A percentile compares a stretch with the other conserved stretches of the same genome.
phyloP scores from a whole-genome alignment of 2,888 invertebrate genomes.

The Salpingus planirostris region DNA sequence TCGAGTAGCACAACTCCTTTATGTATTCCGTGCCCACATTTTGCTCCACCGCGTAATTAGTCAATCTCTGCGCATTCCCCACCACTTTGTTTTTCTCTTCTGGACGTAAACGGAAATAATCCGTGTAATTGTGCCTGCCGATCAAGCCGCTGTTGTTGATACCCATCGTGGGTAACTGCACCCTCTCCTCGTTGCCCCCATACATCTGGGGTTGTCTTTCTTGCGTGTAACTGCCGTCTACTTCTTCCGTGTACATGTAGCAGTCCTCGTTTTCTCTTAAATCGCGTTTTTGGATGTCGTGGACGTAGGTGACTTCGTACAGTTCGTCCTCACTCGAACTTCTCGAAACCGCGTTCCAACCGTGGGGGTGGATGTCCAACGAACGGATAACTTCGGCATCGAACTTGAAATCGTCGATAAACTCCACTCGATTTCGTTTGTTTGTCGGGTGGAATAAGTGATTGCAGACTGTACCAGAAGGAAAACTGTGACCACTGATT shows the following conservation, averaged over 20 bases:
- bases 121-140: constrained; percentile 26
- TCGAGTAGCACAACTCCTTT: constrained; percentile 85
- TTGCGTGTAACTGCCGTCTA: no score
- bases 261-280: constrained; percentile 39
- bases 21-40: constrained; percentile 87
- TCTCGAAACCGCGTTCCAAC: constrained; percentile 81
- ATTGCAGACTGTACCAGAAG: constrained; percentile 71
- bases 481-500: constrained; percentile 71
- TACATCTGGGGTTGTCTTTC: no score
- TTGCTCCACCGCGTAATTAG: constrained; percentile 77
- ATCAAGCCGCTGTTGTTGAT: constrained; percentile 38
- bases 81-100: constrained; percentile 45
- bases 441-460: constrained; percentile 68
- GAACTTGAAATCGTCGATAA: constrained; percentile 87
- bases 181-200: constrained; percentile 19
- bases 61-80: constrained; percentile 66
- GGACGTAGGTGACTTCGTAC: constrained; percentile 70
- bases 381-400: constrained; percentile 88
- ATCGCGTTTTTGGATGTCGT: constrained; percentile 74
- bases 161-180: constrained; percentile 30
- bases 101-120: constrained; percentile 29
- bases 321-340: constrained; percentile 79
- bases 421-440: constrained; percentile 76
- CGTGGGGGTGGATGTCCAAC: constrained; percentile 79
- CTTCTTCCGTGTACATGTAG: constrained; percentile 27